Conservation (phyloP, 2,888 invertebrate genomes). For the Galeopsomyia nigrocyanea region DNA sequence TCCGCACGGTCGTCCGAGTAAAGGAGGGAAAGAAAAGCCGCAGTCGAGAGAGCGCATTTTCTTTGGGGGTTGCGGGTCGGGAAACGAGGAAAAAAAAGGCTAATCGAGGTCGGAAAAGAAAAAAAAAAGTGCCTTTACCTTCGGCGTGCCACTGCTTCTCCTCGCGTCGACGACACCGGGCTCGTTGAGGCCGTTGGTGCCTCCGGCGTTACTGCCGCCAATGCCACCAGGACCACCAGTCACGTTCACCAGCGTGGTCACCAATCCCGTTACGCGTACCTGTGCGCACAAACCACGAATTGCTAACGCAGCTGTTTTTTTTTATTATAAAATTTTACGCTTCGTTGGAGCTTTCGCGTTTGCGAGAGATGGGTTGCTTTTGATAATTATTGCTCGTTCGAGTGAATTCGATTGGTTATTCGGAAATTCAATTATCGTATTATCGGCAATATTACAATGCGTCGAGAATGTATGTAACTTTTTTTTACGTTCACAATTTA, state of each 20-base stretch:
- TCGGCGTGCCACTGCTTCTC: slow-evolving; percentile 54
- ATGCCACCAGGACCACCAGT: slow-evolving; percentile 70
- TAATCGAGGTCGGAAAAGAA: neutral
- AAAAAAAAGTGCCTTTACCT: slow-evolving; percentile 52
- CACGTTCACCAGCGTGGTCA: slow-evolving; percentile 87
- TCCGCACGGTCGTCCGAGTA: neutral
- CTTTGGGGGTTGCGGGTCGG: neutral
- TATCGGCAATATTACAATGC: too few species aligned
- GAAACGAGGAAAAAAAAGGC: too few species aligned
- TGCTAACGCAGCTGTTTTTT: neutral
- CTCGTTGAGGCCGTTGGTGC: slow-evolving; percentile 55
- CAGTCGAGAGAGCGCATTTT: too few species aligned
- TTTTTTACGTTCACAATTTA: too few species aligned
- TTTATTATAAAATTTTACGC: neutral
- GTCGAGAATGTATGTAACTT: too few species aligned
- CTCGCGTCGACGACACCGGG: slow-evolving; percentile 37
- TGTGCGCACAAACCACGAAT: slow-evolving; percentile 41
- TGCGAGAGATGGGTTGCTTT: too few species aligned
- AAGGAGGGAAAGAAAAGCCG: neutral
- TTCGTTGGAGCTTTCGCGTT: too few species aligned
- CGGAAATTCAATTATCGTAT: too few species aligned
- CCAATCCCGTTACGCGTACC: slow-evolving; percentile 83
- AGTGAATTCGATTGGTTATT: too few species aligned
- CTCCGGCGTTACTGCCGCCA: slow-evolving; percentile 52
- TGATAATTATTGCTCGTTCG: too few species aligned